These are phyloP conservation scores for Damaliscus lunatus DNA, from an alignment of 2,113 vertebrate species.

Conservation along the genomic window DNA sequence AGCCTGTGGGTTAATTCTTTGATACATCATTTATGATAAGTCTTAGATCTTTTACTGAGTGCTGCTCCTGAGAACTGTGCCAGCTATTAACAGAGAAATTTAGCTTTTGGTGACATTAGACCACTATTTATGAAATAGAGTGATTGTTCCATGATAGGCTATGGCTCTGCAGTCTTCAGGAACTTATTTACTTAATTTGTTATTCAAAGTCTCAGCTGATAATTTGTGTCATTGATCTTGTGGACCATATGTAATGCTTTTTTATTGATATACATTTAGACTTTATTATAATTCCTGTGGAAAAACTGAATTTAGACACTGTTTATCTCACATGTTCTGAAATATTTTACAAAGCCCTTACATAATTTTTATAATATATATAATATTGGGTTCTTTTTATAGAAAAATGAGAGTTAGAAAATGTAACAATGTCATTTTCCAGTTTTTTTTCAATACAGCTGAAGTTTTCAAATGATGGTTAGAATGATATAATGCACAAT, in stretches of 20 bases:
- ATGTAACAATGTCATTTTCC: background rate
- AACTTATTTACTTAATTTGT: background rate
- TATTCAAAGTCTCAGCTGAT: background rate
- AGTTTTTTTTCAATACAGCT: background rate
- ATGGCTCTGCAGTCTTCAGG: background rate
- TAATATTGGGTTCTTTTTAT: background rate
- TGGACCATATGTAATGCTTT: background rate
- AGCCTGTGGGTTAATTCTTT: background rate
- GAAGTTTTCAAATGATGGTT: background rate
- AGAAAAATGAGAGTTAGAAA: background rate
- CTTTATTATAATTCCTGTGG: background rate
- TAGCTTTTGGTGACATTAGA: background rate
- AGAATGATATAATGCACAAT: background rate
- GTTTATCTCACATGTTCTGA: background rate
- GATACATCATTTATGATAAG: background rate
- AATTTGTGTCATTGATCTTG: background rate
- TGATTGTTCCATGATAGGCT: background rate
- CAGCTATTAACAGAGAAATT: background rate
- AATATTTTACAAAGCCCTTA: slow-evolving; percentile 11
- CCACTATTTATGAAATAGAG: background rate
- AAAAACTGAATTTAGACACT: background rate
- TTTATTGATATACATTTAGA: slow-evolving; percentile 59
- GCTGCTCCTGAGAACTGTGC: background rate
- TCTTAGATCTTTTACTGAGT: background rate
- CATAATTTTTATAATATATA: background rate